Conservation (phyloP, 2,888 invertebrate genomes). For the Aricia artaxerxes region DNA sequence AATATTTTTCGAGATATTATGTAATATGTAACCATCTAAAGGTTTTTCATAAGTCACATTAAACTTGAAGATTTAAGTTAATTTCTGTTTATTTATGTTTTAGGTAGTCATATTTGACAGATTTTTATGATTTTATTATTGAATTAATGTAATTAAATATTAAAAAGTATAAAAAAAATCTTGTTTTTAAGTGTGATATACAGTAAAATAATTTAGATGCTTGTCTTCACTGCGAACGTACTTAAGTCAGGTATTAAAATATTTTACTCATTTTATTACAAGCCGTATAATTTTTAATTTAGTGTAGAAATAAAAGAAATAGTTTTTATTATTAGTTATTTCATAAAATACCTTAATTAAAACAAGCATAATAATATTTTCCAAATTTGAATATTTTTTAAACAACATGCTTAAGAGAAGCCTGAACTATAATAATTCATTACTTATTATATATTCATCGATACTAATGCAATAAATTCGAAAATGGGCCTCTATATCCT, state of each 20-base stretch:
- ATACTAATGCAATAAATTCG: too few relatives aligned
- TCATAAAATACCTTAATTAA: background rate
- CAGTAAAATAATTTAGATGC: background rate
- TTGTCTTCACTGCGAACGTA: background rate
- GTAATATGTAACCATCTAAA: background rate
- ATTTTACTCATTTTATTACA: slow-evolving; percentile 1
- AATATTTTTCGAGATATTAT: background rate
- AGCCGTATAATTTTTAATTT: slow-evolving; percentile 10
- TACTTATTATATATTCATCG: too few relatives aligned
- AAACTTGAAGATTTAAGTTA: background rate
- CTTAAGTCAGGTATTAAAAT: background rate
- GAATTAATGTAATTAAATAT: background rate
- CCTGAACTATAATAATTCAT: too few relatives aligned
- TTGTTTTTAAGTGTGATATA: background rate
- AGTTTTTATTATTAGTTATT: slow-evolving; percentile 12
- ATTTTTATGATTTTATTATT: slow-evolving; percentile 3
- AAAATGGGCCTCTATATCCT: too few relatives aligned
- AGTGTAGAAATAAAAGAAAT: background rate
- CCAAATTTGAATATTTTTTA: background rate
- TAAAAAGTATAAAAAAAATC: background rate
- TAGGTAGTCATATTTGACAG: background rate
- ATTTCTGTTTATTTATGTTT: background rate
- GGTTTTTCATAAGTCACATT: background rate
- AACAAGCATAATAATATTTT: background rate
- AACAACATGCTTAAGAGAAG: background rate